Conservation (phyloP, 1,140 invertebrate species). For the Aporrectodea caliginosa region DNA sequence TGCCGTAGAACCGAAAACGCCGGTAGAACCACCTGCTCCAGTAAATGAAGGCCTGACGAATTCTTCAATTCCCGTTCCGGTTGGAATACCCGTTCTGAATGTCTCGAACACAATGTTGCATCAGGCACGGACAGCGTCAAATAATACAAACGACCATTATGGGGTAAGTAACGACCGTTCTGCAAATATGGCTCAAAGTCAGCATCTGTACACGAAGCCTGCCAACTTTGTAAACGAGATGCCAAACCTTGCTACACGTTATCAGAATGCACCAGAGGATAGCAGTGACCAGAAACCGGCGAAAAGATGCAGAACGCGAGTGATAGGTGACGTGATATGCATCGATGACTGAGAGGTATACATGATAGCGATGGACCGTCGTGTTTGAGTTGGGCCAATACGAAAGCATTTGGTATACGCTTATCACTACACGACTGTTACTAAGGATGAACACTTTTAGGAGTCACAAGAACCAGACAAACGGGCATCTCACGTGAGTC, state of each 20-base stretch:
- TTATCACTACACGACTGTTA: too few species aligned
- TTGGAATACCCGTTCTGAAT: background rate
- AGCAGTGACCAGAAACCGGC: background rate
- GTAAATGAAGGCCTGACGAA: too few species aligned
- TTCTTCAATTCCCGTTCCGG: background rate
- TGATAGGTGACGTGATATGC: background rate
- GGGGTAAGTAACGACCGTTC: background rate
- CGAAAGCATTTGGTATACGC: too few species aligned
- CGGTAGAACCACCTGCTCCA: background rate
- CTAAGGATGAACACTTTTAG: too few species aligned
- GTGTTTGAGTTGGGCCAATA: too few species aligned
- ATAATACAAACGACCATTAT: background rate
- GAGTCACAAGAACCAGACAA: too few species aligned
- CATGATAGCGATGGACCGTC: too few species aligned
- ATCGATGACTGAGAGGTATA: background rate
- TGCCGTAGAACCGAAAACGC: background rate
- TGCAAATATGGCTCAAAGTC: too few species aligned
- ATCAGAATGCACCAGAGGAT: background rate
- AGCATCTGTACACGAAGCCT: too few species aligned
- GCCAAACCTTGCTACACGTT: background rate
- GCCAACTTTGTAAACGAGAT: background rate
- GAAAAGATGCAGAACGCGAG: background rate
- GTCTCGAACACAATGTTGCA: background rate
- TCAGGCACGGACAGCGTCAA: background rate
- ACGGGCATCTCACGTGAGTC: too few species aligned